Conservation (phyloP, 2,797 vertebrate genomes). For the Peromyscus eremicus region DNA sequence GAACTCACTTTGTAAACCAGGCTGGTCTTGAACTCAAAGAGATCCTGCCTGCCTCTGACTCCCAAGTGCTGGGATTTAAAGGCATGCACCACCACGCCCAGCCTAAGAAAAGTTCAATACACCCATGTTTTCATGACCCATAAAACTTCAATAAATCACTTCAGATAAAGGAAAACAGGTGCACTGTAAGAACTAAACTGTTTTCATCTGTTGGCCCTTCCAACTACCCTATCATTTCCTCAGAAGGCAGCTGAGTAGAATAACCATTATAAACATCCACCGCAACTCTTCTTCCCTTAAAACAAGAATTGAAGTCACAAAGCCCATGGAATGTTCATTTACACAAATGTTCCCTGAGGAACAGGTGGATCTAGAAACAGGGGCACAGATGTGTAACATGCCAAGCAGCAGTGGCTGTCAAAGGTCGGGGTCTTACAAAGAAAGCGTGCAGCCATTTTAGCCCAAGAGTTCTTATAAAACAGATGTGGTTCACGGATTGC, state of each 20-base stretch:
- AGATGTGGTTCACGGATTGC: slow-evolving; percentile 2
- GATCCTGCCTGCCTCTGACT: background rate
- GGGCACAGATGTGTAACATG: slow-evolving; percentile 72
- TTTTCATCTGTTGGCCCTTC: background rate
- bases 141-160: background rate
- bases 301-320: slow-evolving; percentile 78
- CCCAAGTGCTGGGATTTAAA: background rate
- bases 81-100: background rate
- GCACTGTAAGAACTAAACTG: slow-evolving; percentile 12
- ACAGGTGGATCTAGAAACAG: slow-evolving; percentile 82
- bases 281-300: slow-evolving; percentile 41
- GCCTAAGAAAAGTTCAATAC: background rate
- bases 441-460: slow-evolving; percentile 64
- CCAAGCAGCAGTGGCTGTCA: slow-evolving; percentile 75
- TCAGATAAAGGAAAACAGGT: slow-evolving; percentile 14
- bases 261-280: slow-evolving; percentile 7
- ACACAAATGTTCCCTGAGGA: slow-evolving; percentile 82
- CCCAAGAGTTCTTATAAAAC: slow-evolving; percentile 34
- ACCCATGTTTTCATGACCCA: background rate
- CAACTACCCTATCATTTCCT: background rate
- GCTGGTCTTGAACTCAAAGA: background rate
- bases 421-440: slow-evolving; percentile 87
- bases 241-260: slow-evolving; percentile 36
- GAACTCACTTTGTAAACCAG: background rate
- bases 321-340: slow-evolving; percentile 65